Evolutionary conservation across 1,140 invertebrate genomes (phyloP).

Genomic region (Ooceraea biroi): DNA sequence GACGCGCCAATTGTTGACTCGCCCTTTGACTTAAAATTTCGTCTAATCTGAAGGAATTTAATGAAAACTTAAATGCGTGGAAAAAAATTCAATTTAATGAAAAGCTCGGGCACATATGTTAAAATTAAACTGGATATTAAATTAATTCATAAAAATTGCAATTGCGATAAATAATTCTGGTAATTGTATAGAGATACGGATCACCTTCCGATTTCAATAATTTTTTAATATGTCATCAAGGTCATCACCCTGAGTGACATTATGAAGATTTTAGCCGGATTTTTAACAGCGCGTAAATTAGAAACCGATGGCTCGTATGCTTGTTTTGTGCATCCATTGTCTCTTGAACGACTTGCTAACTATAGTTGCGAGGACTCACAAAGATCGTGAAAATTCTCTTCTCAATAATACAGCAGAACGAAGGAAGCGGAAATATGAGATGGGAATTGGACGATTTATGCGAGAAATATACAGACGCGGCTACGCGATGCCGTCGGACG

Average conservation of each 20-base stretch:
- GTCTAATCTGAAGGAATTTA: neutral
- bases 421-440: constrained; percentile 57
- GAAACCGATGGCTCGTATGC: too few relatives aligned
- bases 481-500: constrained; percentile 63
- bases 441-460: constrained; percentile 75
- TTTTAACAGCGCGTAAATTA: neutral
- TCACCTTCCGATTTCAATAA: too few relatives aligned
- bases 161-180: neutral
- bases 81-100: neutral
- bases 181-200: neutral
- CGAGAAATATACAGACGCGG: constrained; percentile 71
- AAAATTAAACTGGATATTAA: neutral
- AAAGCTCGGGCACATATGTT: neutral
- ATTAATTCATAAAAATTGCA: too few relatives aligned
- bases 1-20: constrained; percentile 8
- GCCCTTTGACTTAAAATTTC: neutral
- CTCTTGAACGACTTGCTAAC: too few relatives aligned
- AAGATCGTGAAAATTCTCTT: constrained; percentile 9
- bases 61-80: too few relatives aligned
- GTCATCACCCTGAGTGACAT: too few relatives aligned
- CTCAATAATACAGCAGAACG: constrained; percentile 31
- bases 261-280: too few relatives aligned
- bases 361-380: neutral
- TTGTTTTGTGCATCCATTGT: too few relatives aligned
- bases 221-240: too few relatives aligned